Conservation (phyloP, 2,888 invertebrate species). For the Ditula angustiorana region DNA sequence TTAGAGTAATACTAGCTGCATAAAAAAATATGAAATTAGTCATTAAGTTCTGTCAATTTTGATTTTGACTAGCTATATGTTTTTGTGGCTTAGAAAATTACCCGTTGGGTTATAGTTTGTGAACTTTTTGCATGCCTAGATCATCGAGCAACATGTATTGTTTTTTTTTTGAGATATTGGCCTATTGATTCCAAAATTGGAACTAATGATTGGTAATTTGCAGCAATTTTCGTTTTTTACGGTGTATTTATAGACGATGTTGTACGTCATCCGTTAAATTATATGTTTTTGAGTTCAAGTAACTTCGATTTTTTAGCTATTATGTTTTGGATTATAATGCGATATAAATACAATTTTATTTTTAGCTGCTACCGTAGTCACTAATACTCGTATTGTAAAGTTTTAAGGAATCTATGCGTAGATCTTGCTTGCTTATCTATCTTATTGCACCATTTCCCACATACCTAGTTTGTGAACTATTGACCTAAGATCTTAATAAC, state of each 20-base stretch:
- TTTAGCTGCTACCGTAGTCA: too few species aligned
- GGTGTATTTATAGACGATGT: too few species aligned
- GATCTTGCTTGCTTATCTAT: background rate
- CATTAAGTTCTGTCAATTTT: background rate
- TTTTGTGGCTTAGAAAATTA: slow-evolving; percentile 12
- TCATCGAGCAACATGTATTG: background rate
- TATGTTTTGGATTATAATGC: too few species aligned
- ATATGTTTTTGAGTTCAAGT: too few species aligned
- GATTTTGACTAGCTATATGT: slow-evolving; percentile 4
- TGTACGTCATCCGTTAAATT: too few species aligned
- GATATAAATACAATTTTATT: too few species aligned
- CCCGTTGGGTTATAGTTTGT: background rate
- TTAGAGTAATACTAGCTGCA: too few species aligned
- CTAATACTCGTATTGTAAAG: too few species aligned
- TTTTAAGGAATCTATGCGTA: background rate
- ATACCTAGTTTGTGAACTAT: background rate
- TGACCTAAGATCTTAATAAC: slow-evolving; percentile 1
- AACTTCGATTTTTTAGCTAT: too few species aligned
- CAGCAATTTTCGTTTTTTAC: too few species aligned
- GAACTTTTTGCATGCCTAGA: slow-evolving; percentile 8
- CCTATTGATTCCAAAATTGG: background rate
- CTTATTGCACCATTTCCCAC: background rate
- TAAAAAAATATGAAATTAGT: background rate
- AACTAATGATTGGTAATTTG: background rate
- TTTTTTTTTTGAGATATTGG: background rate